These are phyloP conservation scores for Heloderma charlesbogerti DNA, from an alignment of 2,113 vertebrate genomes.

Conservation along the genomic window DNA sequence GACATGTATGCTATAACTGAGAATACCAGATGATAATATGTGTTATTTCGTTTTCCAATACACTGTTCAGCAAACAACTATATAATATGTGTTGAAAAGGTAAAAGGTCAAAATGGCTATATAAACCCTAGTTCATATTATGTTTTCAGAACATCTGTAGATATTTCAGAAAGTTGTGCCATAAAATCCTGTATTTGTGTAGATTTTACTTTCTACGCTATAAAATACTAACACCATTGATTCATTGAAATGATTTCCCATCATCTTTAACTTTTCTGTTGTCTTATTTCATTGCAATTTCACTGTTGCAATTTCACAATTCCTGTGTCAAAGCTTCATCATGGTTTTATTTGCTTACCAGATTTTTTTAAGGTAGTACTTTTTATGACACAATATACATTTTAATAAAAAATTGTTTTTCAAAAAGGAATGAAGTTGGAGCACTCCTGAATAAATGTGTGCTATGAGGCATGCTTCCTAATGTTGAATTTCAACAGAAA, in stretches of 20 bases:
- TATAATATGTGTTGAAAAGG: slow-evolving; percentile 16
- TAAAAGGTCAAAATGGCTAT: slow-evolving; percentile 19
- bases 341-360: slow-evolving; percentile 34
- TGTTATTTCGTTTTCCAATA: slow-evolving; percentile 25
- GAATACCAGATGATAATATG: neutral
- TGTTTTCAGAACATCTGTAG: neutral
- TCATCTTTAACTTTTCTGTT: slow-evolving; percentile 39
- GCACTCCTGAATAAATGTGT: slow-evolving; percentile 19
- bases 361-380: neutral
- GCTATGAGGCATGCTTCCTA: slow-evolving; percentile 15
- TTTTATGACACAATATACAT: slow-evolving; percentile 28
- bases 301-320: slow-evolving; percentile 50
- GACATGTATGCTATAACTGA: neutral
- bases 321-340: neutral
- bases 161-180: slow-evolving; percentile 3
- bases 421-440: slow-evolving; percentile 42
- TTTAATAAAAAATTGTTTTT: slow-evolving; percentile 51
- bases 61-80: slow-evolving; percentile 39
- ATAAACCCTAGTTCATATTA: slow-evolving; percentile 6
- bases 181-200: neutral
- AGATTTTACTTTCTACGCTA: slow-evolving; percentile 6
- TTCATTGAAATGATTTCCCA: slow-evolving; percentile 25
- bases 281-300: slow-evolving; percentile 58
- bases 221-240: neutral
- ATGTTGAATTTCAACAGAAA: slow-evolving; percentile 23